Base-by-base conservation (phyloP, 2,113 vertebrate genomes). In the Gambusia holbrooki region DNA sequence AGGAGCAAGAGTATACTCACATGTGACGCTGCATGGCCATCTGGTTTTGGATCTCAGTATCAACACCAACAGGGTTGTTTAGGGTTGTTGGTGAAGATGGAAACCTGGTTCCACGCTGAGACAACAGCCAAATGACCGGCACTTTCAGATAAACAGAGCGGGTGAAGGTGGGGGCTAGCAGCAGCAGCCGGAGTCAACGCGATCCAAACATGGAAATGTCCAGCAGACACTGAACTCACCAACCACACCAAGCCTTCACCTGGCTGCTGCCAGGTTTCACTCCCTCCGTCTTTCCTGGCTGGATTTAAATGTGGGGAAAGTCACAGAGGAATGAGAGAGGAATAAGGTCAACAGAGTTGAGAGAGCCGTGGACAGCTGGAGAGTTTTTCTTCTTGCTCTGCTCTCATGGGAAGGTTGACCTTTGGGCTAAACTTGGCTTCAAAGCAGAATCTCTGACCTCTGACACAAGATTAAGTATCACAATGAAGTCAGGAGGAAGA, bases 181-280 rank as follows among this genome's bases (percentile, higher is more conserved):
- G 71, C 74, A 54, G 19, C 48, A 54, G 51, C 22, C 54, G 37
- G 19, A 81, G 77, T 82, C 80, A 83, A 81, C 80, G 76, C 28
- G 61, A 69, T 82, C 85, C 70, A 90, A 88, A 86, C 79, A 74
- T 89, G 85, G 83, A 83, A 87, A 87, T 28, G 76, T 74, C 67
- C 81, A 2, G 11, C 71, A 70, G 71, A 61, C 54, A 72, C 58
- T 51, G 2, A 54, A 54, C 60, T 70, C 69, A 40, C 8, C 4
- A 51, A 64, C 70, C 75, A 71, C 12, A 71, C 12, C 72, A 74
- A 65, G 63, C 19, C 19, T 66, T 65, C 65, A 86, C 71, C 80
- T 73, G 74, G 69, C 69, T 30, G 15, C 84, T 32, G 32, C 25
- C 76, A 11, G 28, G 67, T 33, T 58, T 45, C 37, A 32, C 27